Percentiles rank a stretch among this genome's conserved stretches.
phyloP scores from a whole-genome alignment of 1,140 invertebrate species.

The Semibalanus balanoides region DNA sequence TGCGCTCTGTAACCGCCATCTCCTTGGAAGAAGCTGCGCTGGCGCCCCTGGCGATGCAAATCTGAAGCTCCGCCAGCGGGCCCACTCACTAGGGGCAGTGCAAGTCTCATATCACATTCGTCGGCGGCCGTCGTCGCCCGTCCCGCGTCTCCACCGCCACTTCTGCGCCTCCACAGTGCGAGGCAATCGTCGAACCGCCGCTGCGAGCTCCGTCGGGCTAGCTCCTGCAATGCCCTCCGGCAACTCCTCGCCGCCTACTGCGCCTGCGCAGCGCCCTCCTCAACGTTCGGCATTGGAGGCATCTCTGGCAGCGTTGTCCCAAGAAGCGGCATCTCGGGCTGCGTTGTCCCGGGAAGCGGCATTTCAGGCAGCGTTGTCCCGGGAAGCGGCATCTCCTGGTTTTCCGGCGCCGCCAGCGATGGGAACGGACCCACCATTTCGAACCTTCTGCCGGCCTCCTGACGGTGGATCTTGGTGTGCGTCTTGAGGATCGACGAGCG shows the following conservation, averaged over 20 bases:
- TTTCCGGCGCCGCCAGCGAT: no score
- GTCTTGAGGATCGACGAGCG: constrained; percentile 4
- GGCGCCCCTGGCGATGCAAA: background rate
- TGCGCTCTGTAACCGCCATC: background rate
- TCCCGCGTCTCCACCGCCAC: no score
- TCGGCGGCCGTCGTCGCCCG: background rate
- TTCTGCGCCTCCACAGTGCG: no score
- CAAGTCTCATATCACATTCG: background rate
- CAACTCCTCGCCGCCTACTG: no score
- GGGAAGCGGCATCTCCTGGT: background rate
- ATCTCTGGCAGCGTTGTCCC: background rate
- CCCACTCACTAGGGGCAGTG: background rate
- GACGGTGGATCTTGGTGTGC: background rate
- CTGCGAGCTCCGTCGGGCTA: no score
- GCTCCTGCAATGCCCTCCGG: no score
- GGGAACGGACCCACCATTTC: background rate
- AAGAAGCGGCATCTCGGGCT: background rate
- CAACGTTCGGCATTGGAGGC: no score
- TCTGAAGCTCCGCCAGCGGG: background rate
- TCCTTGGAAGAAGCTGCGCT: background rate
- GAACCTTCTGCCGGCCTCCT: background rate
- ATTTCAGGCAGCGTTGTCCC: background rate
- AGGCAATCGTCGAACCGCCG: no score
- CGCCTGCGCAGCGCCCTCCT: no score
- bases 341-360: background rate